Base-by-base conservation (phyloP, 1,140 invertebrate species). In the Eubasilissa regina region DNA sequence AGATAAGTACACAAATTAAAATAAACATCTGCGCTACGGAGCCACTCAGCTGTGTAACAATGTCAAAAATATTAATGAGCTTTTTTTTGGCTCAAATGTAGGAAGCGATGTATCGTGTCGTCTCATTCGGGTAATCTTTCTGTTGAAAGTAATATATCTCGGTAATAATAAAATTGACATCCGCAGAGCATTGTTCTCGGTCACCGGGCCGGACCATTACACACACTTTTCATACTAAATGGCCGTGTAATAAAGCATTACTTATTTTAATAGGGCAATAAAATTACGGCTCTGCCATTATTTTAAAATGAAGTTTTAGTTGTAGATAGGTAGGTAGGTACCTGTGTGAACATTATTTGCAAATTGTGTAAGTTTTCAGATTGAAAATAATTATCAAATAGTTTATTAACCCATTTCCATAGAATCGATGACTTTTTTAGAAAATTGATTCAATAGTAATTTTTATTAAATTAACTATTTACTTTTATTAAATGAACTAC, bases 181-280 rank as follows among this genome's bases (percentile, higher is more conserved):
- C 66, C 66, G 60, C 35, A 64, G 55, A 11, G 60, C 60, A 64
- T 64, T 64, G 25, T 64, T 43, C 35, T 25, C 35, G 60, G 35
- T n/a, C 60, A 25, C 58, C 43, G 35, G 35, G 0, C 43, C 25
- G 60, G 13, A 9, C 55, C 60, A 70, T 51, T 48, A 70, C 66
- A 70, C 47, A 51, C 15, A 48, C 44, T 25, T 21, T 21, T 51
- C 15, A 51, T 51, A 66, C 15, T n/a, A 70, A 70, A 70, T 48
- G 44, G 21, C 66, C 45, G 43, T 19, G 44, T 47, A 68, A 47
- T 68, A 68, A 68, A 47, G 47, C 45, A 48, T 70, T 48, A 70
- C 66, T 68, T 64, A 68, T 68, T 70, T 70, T 70, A 51, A 70
- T 70, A 25, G 66, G 45, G 45, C 47, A 25, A 70, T 70, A 70